These are phyloP conservation scores for Tipula lateralis DNA, from an alignment of 2,888 invertebrate species.

Conservation along the genomic window DNA sequence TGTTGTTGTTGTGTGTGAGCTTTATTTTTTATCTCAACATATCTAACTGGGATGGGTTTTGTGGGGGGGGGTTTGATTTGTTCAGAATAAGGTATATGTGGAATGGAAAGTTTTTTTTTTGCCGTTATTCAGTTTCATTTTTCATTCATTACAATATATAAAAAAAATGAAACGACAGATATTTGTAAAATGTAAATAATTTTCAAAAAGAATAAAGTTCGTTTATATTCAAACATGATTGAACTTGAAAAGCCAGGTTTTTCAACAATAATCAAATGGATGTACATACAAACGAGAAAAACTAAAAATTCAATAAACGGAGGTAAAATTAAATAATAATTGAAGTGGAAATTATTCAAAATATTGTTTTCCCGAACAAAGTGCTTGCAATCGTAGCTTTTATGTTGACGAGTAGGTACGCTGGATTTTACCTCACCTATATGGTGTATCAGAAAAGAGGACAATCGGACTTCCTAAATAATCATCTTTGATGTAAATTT, in stretches of 20 bases:
- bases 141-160: neutral
- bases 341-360: neutral
- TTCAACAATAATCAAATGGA: neutral
- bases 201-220: neutral
- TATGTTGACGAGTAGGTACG: too few species aligned
- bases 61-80: too few species aligned
- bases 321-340: neutral
- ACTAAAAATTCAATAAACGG: neutral
- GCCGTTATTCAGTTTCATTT: neutral
- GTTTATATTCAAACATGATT: neutral
- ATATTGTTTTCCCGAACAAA: too few species aligned
- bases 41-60: neutral
- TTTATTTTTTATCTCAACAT: neutral
- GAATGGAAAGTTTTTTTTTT: neutral
- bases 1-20: neutral
- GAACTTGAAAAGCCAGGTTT: neutral
- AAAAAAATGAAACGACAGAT: neutral
- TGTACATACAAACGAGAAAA: neutral
- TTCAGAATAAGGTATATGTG: neutral
- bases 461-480: too few species aligned
- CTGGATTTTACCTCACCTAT: too few species aligned
- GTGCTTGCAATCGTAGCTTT: too few species aligned
- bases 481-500: too few species aligned
- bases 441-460: too few species aligned
- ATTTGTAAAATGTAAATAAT: conserved; percentile 11